Conservation (phyloP, 2,113 vertebrate genomes). For the Ptilorrhoa leucosticta region DNA sequence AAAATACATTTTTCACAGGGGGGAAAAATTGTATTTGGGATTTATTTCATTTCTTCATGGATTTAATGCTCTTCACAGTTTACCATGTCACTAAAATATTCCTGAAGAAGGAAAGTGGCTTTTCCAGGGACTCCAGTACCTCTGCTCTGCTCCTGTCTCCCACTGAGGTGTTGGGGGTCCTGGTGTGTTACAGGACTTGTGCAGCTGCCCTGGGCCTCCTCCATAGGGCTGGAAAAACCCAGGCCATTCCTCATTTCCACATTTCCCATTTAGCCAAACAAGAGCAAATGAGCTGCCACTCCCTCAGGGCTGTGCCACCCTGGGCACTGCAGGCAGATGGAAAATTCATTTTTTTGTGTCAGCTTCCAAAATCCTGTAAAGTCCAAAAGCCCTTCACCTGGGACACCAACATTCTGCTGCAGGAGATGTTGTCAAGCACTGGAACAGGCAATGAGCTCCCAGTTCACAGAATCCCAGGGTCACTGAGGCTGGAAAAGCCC, state of each 20-base stretch:
- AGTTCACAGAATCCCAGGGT: not conserved
- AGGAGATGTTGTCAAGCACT: not conserved
- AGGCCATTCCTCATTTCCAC: not conserved
- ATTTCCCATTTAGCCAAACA: not conserved
- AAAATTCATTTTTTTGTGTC: not conserved
- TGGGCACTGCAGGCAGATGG: not conserved
- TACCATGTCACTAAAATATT: not conserved
- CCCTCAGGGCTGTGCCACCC: not conserved
- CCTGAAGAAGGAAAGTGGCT: not conserved
- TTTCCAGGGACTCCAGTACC: not conserved
- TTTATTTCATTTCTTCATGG: not conserved
- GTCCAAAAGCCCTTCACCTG: not conserved
- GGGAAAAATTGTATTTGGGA: not conserved
- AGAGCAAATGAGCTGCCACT: not conserved
- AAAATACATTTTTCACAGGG: not conserved
- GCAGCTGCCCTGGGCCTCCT: not conserved
- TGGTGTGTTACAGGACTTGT: accelerated
- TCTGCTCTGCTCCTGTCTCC: not conserved
- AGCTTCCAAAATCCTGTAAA: not conserved
- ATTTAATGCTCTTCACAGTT: not conserved
- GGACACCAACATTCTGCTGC: accelerated
- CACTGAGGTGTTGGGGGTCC: accelerated
- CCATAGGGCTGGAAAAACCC: accelerated
- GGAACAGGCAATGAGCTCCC: not conserved
- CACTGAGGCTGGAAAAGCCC: not conserved